phyloP scores from a whole-genome alignment of 2,888 invertebrate species.

The Diabrotica balteata region DNA sequence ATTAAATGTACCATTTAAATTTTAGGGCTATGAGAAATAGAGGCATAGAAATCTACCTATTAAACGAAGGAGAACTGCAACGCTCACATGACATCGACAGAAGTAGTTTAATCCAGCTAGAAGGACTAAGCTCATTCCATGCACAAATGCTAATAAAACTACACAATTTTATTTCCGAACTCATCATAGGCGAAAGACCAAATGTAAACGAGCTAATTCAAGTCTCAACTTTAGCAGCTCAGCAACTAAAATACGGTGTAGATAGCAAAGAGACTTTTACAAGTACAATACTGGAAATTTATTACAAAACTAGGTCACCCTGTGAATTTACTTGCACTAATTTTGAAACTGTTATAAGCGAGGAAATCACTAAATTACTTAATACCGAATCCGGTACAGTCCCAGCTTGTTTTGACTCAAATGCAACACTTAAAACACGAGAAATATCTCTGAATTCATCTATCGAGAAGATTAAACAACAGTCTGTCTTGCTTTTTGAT shows the following conservation, averaged over 20 bases:
- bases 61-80: constrained; percentile 51
- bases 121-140: constrained; percentile 54
- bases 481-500: constrained; percentile 46
- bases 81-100: constrained; percentile 58
- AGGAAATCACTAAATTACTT: constrained; percentile 55
- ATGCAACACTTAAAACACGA: constrained; percentile 56
- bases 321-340: constrained; percentile 56
- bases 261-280: constrained; percentile 63
- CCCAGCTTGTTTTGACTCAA: constrained; percentile 39
- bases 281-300: constrained; percentile 71
- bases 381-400: constrained; percentile 12
- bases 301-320: constrained; percentile 58
- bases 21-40: constrained; percentile 95
- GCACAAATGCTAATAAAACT: constrained; percentile 60
- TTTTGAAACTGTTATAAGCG: constrained; percentile 63
- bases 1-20: constrained; percentile 22
- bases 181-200: constrained; percentile 68
- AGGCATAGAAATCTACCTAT: constrained; percentile 87
- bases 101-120: constrained; percentile 62
- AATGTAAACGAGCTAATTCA: constrained; percentile 71
- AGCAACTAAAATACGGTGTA: constrained; percentile 63
- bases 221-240: constrained; percentile 69
- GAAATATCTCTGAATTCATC: constrained; percentile 64
- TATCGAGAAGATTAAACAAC: constrained; percentile 65
- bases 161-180: constrained; percentile 58